Conservation (phyloP, 2,888 invertebrate genomes). For the Panzeria rudis region DNA sequence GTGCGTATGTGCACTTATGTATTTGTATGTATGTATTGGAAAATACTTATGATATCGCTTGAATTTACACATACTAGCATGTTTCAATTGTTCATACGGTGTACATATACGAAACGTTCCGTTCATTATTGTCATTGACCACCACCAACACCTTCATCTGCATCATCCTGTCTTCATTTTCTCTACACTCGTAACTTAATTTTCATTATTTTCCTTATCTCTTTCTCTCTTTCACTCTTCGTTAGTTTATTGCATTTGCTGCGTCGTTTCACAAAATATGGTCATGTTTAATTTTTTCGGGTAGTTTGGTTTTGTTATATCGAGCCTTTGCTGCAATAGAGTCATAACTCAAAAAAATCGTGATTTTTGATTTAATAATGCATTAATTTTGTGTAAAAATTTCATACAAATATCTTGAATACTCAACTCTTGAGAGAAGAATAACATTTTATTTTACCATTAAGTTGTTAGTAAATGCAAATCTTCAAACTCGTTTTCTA, state of each 20-base stretch:
- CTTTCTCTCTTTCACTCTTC: not conserved
- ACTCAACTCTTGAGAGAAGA: too few relatives aligned
- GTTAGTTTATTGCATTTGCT: not conserved
- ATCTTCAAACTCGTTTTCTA: too few relatives aligned
- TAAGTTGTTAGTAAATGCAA: too few relatives aligned
- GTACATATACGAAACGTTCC: conserved; percentile 12
- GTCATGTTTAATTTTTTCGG: conserved; percentile 49
- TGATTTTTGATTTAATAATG: too few relatives aligned
- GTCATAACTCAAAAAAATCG: too few relatives aligned
- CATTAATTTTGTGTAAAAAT: too few relatives aligned
- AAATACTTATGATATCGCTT: conserved; percentile 46
- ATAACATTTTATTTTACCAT: too few relatives aligned
- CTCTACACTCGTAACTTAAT: not conserved
- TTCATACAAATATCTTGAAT: too few relatives aligned
- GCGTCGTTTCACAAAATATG: conserved; percentile 51
- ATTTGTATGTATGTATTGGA: not conserved
- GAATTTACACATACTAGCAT: conserved; percentile 23
- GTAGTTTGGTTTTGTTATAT: conserved; percentile 16
- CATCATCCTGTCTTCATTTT: conserved; percentile 31
- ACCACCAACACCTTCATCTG: conserved; percentile 26
- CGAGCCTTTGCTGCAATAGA: not conserved
- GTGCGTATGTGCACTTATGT: conserved; percentile 5
- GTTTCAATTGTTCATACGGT: conserved; percentile 27
- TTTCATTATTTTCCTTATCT: not conserved
- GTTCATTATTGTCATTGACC: conserved; percentile 66